Percentiles rank a stretch among this genome's conserved stretches.
Conservation (phyloP, 2,888 invertebrate genomes). For the Aromia moschata region DNA sequence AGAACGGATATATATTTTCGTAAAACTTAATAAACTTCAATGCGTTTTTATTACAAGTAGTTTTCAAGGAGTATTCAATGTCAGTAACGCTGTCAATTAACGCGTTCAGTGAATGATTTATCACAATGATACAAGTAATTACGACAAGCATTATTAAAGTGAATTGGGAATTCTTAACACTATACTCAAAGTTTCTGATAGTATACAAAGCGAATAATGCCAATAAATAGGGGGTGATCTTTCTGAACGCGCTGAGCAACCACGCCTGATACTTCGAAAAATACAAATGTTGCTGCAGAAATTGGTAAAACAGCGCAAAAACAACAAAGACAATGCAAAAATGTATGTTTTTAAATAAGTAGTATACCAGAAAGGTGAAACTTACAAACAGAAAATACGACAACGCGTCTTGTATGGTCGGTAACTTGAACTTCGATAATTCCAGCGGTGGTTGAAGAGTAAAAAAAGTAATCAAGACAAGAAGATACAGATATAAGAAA, state of each 20-base stretch:
- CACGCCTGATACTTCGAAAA: conserved; percentile 6
- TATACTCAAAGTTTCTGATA: conserved; percentile 4
- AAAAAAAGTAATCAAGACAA: neutral
- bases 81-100: neutral
- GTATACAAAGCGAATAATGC: neutral
- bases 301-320: conserved; percentile 1
- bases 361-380: conserved; percentile 5
- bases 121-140: neutral
- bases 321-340: conserved; percentile 3
- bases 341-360: conserved; percentile 2
- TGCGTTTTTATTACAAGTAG: neutral
- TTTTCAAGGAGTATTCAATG: conserved; percentile 1
- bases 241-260: conserved; percentile 2
- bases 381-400: no score
- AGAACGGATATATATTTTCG: conserved; percentile 1
- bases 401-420: no score
- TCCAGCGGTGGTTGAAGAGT: neutral
- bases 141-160: neutral
- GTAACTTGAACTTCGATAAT: neutral
- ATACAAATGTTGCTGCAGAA: conserved; percentile 12
- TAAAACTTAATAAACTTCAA: conserved; percentile 11
- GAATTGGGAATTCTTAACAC: neutral
- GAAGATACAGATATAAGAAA: neutral
- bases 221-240: conserved; percentile 3
- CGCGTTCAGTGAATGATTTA: conserved; percentile 11